Percentiles rank a stretch among this genome's conserved stretches.
Evolutionary conservation across 2,888 invertebrate species (phyloP).

Genomic region (Eucriotettix oculatus): DNA sequence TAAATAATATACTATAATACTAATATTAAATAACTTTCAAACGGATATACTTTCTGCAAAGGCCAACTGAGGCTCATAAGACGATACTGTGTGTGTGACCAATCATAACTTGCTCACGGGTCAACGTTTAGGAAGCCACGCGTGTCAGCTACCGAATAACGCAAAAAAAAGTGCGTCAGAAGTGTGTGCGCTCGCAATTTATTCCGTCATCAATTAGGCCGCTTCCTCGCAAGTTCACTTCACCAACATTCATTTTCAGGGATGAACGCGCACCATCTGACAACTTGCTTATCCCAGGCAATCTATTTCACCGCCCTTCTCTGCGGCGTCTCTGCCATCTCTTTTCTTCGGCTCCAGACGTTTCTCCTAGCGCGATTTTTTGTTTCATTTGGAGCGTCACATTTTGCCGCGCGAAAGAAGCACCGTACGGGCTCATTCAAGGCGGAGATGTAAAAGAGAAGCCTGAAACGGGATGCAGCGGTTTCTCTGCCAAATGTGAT

Average conservation of each 20-base stretch:
- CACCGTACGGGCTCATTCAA: background rate
- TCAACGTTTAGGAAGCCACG: no score
- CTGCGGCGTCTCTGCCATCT: constrained; percentile 14
- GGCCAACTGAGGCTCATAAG: no score
- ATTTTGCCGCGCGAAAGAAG: background rate
- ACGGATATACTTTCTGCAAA: no score
- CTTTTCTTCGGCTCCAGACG: background rate
- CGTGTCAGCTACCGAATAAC: no score
- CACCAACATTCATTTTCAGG: constrained; percentile 29
- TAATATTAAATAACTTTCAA: no score
- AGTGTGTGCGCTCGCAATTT: no score
- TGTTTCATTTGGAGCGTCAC: background rate
- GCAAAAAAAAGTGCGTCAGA: no score
- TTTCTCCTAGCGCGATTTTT: background rate
- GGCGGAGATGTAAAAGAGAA: background rate
- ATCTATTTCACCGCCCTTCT: constrained; percentile 29
- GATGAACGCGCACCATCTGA: constrained; percentile 29
- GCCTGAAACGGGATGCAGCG: no score
- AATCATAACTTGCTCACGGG: no score
- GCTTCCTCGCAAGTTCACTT: background rate
- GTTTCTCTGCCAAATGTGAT: no score
- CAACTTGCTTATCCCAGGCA: constrained; percentile 29
- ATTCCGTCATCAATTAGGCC: background rate
- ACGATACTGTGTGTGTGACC: no score
- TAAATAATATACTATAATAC: no score